Conservation (phyloP, 2,113 vertebrate genomes). For the Syrrhaptes paradoxus region DNA sequence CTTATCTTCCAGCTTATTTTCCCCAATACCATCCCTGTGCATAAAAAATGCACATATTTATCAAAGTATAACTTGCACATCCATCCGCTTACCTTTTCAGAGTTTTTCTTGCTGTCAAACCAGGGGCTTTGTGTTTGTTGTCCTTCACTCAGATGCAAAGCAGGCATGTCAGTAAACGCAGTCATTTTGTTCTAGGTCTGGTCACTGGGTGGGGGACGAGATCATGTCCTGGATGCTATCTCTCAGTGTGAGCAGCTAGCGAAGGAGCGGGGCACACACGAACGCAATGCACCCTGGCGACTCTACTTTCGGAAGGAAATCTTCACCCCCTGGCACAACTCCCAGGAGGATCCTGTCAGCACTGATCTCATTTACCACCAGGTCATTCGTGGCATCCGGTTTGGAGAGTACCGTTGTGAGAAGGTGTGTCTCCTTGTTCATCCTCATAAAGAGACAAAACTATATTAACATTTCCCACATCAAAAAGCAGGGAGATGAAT, state of each 20-base stretch:
- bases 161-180: background rate
- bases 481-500: background rate
- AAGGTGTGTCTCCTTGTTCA: conserved; percentile 74
- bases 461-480: background rate
- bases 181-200: conserved; percentile 75
- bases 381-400: conserved; percentile 85
- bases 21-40: background rate
- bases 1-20: background rate
- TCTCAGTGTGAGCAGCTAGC: conserved; percentile 93
- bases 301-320: conserved; percentile 94
- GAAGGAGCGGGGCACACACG: conserved; percentile 82
- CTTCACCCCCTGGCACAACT: conserved; percentile 94
- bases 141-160: background rate
- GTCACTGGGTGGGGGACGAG: conserved; percentile 87
- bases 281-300: conserved; percentile 90
- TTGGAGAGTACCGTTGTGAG: conserved; percentile 87
- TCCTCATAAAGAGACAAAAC: background rate
- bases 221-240: conserved; percentile 93
- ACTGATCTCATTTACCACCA: conserved; percentile 94
- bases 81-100: background rate
- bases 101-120: background rate
- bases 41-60: background rate
- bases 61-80: background rate
- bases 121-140: background rate
- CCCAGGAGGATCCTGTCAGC: conserved; percentile 82